Evolutionary conservation across 2,888 invertebrate species (phyloP), one percentile per base, ranked within the genome.

Genomic region (Chydorus sphaericus): DNA sequence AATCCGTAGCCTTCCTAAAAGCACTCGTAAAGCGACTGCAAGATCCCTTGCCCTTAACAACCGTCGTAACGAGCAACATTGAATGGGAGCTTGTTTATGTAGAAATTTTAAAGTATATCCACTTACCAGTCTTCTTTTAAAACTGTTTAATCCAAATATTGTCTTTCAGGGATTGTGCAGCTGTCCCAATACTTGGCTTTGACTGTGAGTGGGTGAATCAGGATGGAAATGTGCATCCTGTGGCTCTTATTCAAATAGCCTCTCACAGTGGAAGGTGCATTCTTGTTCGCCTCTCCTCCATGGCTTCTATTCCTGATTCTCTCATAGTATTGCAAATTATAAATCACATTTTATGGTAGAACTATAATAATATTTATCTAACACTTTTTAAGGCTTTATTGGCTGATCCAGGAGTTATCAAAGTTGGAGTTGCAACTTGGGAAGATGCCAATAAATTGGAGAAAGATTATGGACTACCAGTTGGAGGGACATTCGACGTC

Each of bases 181-280:
- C 49, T 14, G 48, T 55, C 20, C 54, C 54, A 63, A 78, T 82
- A 0, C 65, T 87, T 33, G 87, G 87, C 6, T 81, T 87, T 65
- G 87, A 87, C 66, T 86, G 86, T 67, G 87, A 87, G 69, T 87
- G 86, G 87, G 81, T 82, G 1, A 70, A 72, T 1, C 58, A 56
- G 26, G 73, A 75, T n/a, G 78, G 78, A 0, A 70, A 68, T 49
- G 69, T 77, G 5, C 71, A 74, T 1, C 80, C 82, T 0, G 77
- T 85, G 11, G 81, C 85, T 0, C 66, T 87, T 5, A 65, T 88
- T 2, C 88, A 88, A 68, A 68, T 88, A 1, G 81, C 85, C 3
- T 78, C 84, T 1, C 71, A 71, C 59, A 76, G 79, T 64, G 85
- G 85, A 1, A 71, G 78, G 56, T 85, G 85, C 68, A 79, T 78